Evolutionary conservation across 1,140 invertebrate species (phyloP).

Genomic region (Ctenoplectra terminalis): DNA sequence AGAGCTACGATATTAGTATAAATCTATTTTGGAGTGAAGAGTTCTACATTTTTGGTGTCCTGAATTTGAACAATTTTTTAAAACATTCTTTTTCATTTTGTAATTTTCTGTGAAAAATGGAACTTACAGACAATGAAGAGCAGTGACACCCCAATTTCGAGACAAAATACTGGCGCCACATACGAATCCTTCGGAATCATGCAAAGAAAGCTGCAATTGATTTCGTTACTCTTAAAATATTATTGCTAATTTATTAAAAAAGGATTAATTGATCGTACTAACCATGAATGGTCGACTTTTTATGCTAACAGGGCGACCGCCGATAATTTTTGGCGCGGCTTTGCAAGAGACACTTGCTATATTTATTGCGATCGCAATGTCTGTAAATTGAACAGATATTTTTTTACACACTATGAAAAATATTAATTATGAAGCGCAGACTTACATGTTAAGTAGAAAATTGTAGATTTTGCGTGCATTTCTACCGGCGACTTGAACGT

Average conservation of each 20-base stretch:
- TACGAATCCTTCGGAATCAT: constrained; percentile 16
- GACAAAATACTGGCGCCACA: constrained; percentile 71
- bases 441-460: constrained; percentile 55
- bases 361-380: neutral
- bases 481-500: constrained; percentile 1
- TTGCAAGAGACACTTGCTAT: neutral
- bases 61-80: too few species aligned
- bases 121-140: constrained; percentile 71
- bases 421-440: neutral
- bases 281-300: constrained; percentile 64
- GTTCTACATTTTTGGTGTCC: too few species aligned
- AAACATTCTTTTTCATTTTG: too few species aligned
- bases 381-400: constrained; percentile 12
- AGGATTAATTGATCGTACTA: constrained; percentile 15
- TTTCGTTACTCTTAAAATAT: constrained; percentile 3
- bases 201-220: constrained; percentile 55
- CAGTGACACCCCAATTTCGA: constrained; percentile 59
- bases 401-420: neutral
- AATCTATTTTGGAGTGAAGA: too few species aligned
- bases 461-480: constrained; percentile 44
- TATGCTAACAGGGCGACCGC: constrained; percentile 57
- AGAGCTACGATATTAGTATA: too few species aligned
- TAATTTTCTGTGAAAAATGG: too few species aligned
- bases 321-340: constrained; percentile 58
- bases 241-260: too few species aligned